Evolutionary conservation across 2,888 invertebrate species (phyloP), one percentile per base, ranked within the genome.

Genomic region (Sphaerophoria rueppellii): DNA sequence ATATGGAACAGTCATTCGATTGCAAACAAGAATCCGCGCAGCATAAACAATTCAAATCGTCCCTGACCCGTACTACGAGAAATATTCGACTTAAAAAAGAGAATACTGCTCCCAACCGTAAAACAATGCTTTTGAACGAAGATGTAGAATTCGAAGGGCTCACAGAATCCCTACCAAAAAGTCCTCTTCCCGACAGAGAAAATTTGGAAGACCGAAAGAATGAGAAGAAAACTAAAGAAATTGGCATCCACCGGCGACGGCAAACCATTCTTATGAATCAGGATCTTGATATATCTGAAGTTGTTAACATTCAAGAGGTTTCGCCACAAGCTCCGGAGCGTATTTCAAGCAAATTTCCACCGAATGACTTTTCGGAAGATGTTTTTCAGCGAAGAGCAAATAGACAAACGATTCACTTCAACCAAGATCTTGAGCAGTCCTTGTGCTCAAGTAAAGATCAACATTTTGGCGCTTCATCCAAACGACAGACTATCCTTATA

Each of bases 401-500:
- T 16, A 55, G 67, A 0, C 40, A 43, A 34, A 75, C 75, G 3
- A 65, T 34, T 48, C 34, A 50, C 11, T 52, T 58, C 3, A 24
- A 58, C n/a, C 67, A 75, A 32, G 60, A 75, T 40, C 43, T 67
- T 7, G 67, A 58, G 12, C n/a, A 24, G 24, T 24, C 24, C 24
- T 24, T 24, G 24, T 24, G 24, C 2, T 24, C 2, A 24, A 24
- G 2, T 24, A 24, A 24, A 24, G 24, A 24, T 24, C 24, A 24
- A 2, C 24, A 24, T 24, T 24, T 24, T 24, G 24, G 37, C 52
- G 46, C 37, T n/a, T n/a, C n/a, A n/a, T n/a, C n/a, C 7, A 14
- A 37, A 58, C 37, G 16, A 4, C 9, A 14, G 37, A 40, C 58
- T 4, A 40, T 37, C 16, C 40, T 60, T 5, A 6, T 40, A 6